Conservation (phyloP, 2,113 vertebrate genomes). For the Laticauda laticaudata region DNA sequence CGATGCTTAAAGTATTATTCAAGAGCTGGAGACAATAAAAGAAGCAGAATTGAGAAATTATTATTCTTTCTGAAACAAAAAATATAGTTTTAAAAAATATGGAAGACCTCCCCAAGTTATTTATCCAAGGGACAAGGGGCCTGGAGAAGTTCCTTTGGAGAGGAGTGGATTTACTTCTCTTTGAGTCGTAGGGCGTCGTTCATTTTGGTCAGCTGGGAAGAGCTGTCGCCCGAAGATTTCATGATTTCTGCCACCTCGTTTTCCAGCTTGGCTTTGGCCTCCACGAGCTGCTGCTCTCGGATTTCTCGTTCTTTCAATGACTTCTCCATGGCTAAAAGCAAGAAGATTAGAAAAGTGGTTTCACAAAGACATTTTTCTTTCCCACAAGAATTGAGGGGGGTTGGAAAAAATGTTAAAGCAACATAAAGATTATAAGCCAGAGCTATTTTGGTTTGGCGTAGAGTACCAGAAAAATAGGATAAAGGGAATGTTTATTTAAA, state of each 20-base stretch:
- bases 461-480: too few species aligned
- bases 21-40: background rate
- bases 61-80: background rate
- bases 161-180: constrained; percentile 77
- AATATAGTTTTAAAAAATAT: background rate
- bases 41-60: background rate
- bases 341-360: background rate
- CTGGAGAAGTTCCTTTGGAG: background rate
- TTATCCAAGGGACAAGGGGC: constrained; percentile 9
- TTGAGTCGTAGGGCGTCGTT: constrained; percentile 86
- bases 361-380: background rate
- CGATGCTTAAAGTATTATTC: background rate
- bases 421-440: too few species aligned
- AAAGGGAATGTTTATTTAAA: too few species aligned
- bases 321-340: constrained; percentile 79
- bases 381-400: background rate
- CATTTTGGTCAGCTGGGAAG: constrained; percentile 88
- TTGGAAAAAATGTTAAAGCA: too few species aligned
- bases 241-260: constrained; percentile 89
- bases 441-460: too few species aligned
- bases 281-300: constrained; percentile 78
- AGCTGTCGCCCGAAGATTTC: constrained; percentile 90
- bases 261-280: constrained; percentile 88
- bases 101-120: constrained; percentile 7
- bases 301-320: constrained; percentile 82